These are phyloP conservation scores for Drosophila infuscata DNA, from an alignment of 2,888 invertebrate species.

Conservation along the genomic window DNA sequence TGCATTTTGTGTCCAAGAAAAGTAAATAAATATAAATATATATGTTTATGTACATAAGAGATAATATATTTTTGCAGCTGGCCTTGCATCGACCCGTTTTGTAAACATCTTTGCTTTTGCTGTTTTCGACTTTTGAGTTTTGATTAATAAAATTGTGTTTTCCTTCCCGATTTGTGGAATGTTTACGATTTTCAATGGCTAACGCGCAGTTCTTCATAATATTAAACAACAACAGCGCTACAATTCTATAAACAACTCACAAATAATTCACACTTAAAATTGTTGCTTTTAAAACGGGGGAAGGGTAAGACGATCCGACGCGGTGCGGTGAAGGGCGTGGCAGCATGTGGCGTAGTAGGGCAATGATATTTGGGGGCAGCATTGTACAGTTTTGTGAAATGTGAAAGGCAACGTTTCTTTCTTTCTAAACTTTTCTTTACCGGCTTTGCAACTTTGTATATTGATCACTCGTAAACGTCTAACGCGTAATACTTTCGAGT, in stretches of 20 bases:
- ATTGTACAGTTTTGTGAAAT: slow-evolving; percentile 39
- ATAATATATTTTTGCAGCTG: slow-evolving; percentile 67
- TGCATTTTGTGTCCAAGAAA: slow-evolving; percentile 19
- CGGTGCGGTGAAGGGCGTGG: neutral
- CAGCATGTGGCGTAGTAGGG: slow-evolving; percentile 25
- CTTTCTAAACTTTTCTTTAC: slow-evolving; percentile 35
- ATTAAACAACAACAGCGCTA: slow-evolving; percentile 27
- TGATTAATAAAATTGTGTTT: slow-evolving; percentile 63
- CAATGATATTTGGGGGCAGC: slow-evolving; percentile 25
- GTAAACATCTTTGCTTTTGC: slow-evolving; percentile 58
- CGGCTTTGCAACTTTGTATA: slow-evolving; percentile 1
- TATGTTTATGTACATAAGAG: slow-evolving; percentile 6
- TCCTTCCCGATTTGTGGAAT: slow-evolving; percentile 21
- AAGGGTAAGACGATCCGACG: neutral
- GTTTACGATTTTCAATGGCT: slow-evolving; percentile 46
- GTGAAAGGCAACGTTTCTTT: slow-evolving; percentile 61
- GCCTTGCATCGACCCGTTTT: slow-evolving; percentile 29
- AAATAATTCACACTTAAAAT: slow-evolving; percentile 45
- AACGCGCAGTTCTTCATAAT: slow-evolving; percentile 59
- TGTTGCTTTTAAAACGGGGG: slow-evolving; percentile 6
- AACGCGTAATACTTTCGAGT: slow-evolving; percentile 11
- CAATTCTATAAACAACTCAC: slow-evolving; percentile 48
- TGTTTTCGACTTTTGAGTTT: slow-evolving; percentile 50
- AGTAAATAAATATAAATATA: slow-evolving; percentile 44
- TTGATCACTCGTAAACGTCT: slow-evolving; percentile 1